Base-by-base conservation (phyloP, 2,113 vertebrate species). In the Argyrosomus japonicus region DNA sequence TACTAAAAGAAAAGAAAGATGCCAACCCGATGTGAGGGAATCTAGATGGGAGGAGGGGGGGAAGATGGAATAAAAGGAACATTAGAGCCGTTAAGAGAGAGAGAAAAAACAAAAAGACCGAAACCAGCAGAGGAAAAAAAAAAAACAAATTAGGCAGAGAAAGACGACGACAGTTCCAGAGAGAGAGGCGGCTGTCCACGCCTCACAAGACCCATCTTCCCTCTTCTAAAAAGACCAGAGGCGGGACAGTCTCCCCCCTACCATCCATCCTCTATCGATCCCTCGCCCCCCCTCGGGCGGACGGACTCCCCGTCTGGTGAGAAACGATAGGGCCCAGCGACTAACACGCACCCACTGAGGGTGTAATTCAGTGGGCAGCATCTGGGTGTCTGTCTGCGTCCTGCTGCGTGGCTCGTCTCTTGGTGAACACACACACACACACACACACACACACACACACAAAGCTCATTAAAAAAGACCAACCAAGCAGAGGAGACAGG, bases 381-480 rank as follows among this genome's bases (percentile, higher is more conserved):
- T 85, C 71, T 76, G 80, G 64, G 67, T 40, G 75, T 73, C 58
- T 77, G 85, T 84, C 58, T 69, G 69, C 5, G 29, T 86, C 87
- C 84, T 80, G 89, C 79, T 82, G 74, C n/a, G 63, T 43, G 58
- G n/a, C 71, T 64, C 1, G 21, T 76, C 80, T 81, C 84, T 68
- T 25, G 6, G 32, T 40, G 63, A 71, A 21, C 36, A 54, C 54
- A 21, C 36, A 53, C 53, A 67, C 62, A 25, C 9, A 19, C 36
- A 19, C 23, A 13, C 51, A 56, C 48, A 74, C 58, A 61, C 10
- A 74, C 74, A 63, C 53, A 40, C 69, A 43, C 61, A 60, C 72
- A 54, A 18, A 81, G 68, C 86, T 88, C 84, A 84, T 91, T 91
- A 91, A 93, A 91, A 88, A 67, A 69, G 83, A 77, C 89, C 84